Evolutionary conservation across 2,113 vertebrate species (phyloP).

Genomic region (Myocastor coypus): DNA sequence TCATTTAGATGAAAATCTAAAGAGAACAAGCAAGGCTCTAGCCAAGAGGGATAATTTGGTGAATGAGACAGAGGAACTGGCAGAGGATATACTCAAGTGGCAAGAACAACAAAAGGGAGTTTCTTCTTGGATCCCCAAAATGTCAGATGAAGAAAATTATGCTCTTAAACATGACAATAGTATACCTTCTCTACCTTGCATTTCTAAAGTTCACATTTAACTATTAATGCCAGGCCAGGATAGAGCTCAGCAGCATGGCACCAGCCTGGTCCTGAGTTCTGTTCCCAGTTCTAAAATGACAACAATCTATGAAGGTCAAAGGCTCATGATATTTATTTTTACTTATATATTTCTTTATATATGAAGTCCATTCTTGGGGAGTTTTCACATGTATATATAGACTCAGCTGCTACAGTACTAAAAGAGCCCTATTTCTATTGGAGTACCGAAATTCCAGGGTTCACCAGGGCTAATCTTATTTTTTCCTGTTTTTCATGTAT

Average conservation of each 20-base stretch:
- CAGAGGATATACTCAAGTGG: slow-evolving; percentile 90
- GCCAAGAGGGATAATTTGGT: slow-evolving; percentile 86
- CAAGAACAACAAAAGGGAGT: slow-evolving; percentile 83
- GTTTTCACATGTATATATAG: background rate
- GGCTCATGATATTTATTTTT: slow-evolving; percentile 61
- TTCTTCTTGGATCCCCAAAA: slow-evolving; percentile 71
- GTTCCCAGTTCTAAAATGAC: too few relatives aligned
- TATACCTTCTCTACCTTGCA: background rate
- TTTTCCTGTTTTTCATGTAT: slow-evolving; percentile 39
- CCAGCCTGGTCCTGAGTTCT: too few relatives aligned
- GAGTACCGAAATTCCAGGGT: slow-evolving; percentile 35
- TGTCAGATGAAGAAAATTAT: slow-evolving; percentile 75
- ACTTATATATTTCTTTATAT: background rate
- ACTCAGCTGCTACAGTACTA: slow-evolving; percentile 28
- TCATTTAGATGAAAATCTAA: too few relatives aligned
- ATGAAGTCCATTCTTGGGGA: slow-evolving; percentile 36
- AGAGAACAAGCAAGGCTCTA: slow-evolving; percentile 83
- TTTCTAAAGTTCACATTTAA: slow-evolving; percentile 47
- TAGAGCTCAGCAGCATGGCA: too few relatives aligned
- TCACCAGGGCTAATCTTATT: slow-evolving; percentile 62
- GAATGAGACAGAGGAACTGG: slow-evolving; percentile 88
- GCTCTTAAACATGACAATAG: slow-evolving; percentile 71
- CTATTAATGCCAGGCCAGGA: too few relatives aligned
- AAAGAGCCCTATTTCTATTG: slow-evolving; percentile 49
- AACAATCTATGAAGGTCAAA: slow-evolving; percentile 22